Conservation (phyloP, 2,113 vertebrate genomes). For the Epinephelus cyanopodus region DNA sequence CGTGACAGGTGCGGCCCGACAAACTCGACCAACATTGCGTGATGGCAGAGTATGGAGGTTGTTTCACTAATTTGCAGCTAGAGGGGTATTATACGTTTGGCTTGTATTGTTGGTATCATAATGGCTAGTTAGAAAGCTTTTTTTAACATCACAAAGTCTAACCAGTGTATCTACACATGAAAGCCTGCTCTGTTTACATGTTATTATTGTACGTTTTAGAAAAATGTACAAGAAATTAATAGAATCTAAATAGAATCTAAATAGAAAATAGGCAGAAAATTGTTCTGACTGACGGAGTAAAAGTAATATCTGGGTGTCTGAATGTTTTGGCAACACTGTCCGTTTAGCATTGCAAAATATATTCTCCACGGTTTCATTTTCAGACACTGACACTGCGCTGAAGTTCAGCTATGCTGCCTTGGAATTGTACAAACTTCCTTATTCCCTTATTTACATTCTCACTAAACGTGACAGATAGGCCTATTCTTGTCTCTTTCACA, state of each 20-base stretch:
- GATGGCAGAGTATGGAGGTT: neutral
- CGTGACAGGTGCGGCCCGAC: slow-evolving; percentile 30
- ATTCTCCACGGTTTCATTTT: slow-evolving; percentile 12
- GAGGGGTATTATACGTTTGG: neutral
- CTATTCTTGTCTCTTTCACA: neutral
- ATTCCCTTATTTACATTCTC: slow-evolving; percentile 8
- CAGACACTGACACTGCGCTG: neutral
- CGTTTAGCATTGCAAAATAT: neutral
- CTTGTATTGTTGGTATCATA: neutral
- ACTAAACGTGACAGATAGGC: neutral
- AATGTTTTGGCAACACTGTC: neutral
- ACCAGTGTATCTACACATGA: neutral
- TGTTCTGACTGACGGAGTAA: neutral
- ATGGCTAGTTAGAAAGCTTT: neutral
- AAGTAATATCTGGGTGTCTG: neutral
- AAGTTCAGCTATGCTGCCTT: neutral
- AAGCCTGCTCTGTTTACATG: neutral
- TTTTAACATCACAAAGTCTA: neutral
- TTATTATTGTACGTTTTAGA: neutral
- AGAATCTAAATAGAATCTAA: too few relatives aligned
- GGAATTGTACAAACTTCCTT: neutral
- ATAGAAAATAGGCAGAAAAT: neutral
- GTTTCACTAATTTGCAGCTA: neutral
- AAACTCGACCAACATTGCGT: slow-evolving; percentile 17
- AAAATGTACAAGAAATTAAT: neutral